These are phyloP conservation scores for Macropus fuliginosus DNA, from an alignment of 2,797 vertebrate species.

Conservation along the genomic window DNA sequence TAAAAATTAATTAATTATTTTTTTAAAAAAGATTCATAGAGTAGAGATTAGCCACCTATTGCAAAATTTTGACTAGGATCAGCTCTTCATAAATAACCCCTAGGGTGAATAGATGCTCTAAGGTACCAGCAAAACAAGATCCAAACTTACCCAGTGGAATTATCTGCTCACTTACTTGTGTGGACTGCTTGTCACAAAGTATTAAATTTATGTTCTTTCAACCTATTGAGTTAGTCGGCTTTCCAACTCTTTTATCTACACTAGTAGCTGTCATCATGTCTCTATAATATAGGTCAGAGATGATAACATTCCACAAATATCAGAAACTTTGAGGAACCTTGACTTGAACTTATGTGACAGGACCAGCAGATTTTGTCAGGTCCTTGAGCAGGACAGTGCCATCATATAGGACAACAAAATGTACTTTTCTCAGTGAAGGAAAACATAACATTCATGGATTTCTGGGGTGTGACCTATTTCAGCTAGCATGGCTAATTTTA, in stretches of 20 bases:
- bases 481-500: too few species aligned
- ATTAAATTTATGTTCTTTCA: background rate
- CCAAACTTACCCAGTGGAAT: background rate
- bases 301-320: constrained; percentile 20
- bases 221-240: too few species aligned
- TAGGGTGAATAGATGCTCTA: too few species aligned
- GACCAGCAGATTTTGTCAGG: constrained; percentile 17
- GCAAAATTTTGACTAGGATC: too few species aligned
- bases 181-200: background rate
- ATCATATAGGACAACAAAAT: too few species aligned
- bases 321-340: constrained; percentile 1
- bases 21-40: too few species aligned
- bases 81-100: too few species aligned
- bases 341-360: constrained; percentile 23
- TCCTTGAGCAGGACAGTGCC: background rate
- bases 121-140: background rate
- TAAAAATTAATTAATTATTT: too few species aligned
- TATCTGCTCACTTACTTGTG: background rate
- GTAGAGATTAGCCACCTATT: too few species aligned
- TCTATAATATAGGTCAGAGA: background rate
- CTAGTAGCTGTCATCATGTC: constrained; percentile 17
- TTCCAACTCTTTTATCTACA: background rate
- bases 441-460: too few species aligned
- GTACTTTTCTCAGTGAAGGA: too few species aligned
- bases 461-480: too few species aligned